Evolutionary conservation across 2,113 vertebrate species (phyloP), one percentile per base, ranked within the genome.

Genomic region (Gnathonemus longibarbis): DNA sequence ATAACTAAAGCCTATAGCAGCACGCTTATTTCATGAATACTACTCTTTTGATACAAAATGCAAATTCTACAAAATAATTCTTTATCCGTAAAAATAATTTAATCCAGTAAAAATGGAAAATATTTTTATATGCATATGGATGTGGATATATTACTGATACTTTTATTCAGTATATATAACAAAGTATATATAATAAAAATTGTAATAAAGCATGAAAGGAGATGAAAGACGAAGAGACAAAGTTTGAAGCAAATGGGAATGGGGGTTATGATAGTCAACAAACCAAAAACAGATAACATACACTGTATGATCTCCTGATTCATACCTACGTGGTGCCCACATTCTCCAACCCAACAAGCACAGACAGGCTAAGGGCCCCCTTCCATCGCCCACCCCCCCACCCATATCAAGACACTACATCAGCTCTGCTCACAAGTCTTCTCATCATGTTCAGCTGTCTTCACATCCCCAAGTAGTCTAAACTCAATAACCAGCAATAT

Each of bases 321-420:
- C 74, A 88, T 48, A 56, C 3, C 49, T 84, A 84, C 52, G 11
- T 48, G 77, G 46, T 84, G 88, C 90, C 90, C 87, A 74, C 90
- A 89, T 90, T 77, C 52, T 52, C 74, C 45, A 85, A 21, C 80
- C 53, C 31, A 89, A 50, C 90, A 89, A 90, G 90, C 66, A 48
- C 52, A 17, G 48, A 52, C 90, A 89, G 48, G 90, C 46, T 90
- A 5, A 27, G 39, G 3, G 19, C n/a, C 50, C 11, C 42, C 52
- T 11, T 46, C 89, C 52, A n/a, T 49, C 52, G 8, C 62, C 8
- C 62, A n/a, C 45, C 77, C 35, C 19, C 17, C 49, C 70, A 19
- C 45, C 48, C 27, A 53, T 49, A 89, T 89, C 11, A 49, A 89
- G 48, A 35, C n/a, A 27, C 17, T 89, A 39, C 27, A 21, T 53